phyloP scores from a whole-genome alignment of 2,113 vertebrate species.

The Podarcis raffonei region DNA sequence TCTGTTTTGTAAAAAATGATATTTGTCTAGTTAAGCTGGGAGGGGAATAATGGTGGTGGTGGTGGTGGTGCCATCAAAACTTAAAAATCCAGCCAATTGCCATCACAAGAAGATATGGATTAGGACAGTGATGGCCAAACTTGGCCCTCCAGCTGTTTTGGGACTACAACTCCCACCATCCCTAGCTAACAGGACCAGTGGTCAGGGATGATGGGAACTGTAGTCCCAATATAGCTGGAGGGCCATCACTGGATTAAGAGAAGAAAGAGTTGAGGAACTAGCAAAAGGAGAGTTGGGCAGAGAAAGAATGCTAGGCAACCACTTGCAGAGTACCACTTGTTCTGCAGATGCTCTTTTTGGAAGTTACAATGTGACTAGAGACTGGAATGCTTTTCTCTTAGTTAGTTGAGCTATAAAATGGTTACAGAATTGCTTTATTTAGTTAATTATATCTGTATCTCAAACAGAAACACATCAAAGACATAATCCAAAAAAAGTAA shows the following conservation, averaged over 20 bases:
- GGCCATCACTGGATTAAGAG: too few species aligned
- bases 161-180: too few species aligned
- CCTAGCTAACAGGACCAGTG: too few species aligned
- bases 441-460: slow-evolving; percentile 48
- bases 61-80: background rate
- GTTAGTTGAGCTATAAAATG: slow-evolving; percentile 10
- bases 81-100: background rate
- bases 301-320: background rate
- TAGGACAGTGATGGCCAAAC: too few species aligned
- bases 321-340: background rate
- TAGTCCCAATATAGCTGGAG: too few species aligned
- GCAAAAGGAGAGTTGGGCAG: background rate
- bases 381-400: background rate
- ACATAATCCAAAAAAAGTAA: slow-evolving; percentile 27
- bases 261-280: background rate
- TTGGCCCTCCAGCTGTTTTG: too few species aligned
- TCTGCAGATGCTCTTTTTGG: background rate
- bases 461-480: slow-evolving; percentile 50
- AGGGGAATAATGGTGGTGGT: too few species aligned
- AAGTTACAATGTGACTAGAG: background rate
- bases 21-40: background rate
- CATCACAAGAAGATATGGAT: background rate
- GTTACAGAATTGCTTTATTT: slow-evolving; percentile 10
- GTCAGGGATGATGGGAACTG: too few species aligned
- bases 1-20: background rate